Base-by-base conservation (phyloP, 2,888 invertebrate genomes). In the Lasioglossum zephyrum region DNA sequence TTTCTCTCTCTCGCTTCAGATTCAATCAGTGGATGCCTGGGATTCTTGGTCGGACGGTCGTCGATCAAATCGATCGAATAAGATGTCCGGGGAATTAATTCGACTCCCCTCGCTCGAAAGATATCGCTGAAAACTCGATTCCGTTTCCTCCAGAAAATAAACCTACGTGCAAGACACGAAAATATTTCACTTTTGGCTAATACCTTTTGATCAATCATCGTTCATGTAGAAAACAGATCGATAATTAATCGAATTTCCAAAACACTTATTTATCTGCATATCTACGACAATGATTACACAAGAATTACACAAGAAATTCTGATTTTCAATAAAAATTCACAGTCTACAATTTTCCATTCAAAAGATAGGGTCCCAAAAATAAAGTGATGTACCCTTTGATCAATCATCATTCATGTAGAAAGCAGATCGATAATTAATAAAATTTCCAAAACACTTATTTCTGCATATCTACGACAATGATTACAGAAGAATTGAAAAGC, bases 1-100 rank as follows among this genome's bases (percentile, higher is more conserved):
- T 4, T 13, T 26, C 9, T 36, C 36, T 36, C 36, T 72, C 11
- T 69, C 69, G 3, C 22, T 22, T 39, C 9, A 18, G 92, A 94
- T 95, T 94, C 95, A 94, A 95, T 95, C 94, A 95, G 91, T 90
- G 91, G 89, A 95, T 94, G 92, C 95, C 94, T 89, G 81, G 89
- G 88, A 95, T 95, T 95, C 95, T 94, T 86, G 60, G 44, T 36
- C 63, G 63, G 26, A 73, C 84, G 84, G 87, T 92, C 93, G 87
- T 94, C 94, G 92, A 94, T 94, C 93, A 93, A 91, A 90, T 91
- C 88, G 86, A 60, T 72, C 72, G 90, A 89, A 91, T 94, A 93
- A 94, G 94, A 93, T 91, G 93, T 93, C 92, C 84, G 79, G 87
- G 18, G 11, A 82, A 36, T 66, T 36, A 36, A 66, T 66, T 16